These are phyloP conservation scores for Centropus bengalensis DNA, from an alignment of 2,113 vertebrate species.

Conservation along the genomic window DNA sequence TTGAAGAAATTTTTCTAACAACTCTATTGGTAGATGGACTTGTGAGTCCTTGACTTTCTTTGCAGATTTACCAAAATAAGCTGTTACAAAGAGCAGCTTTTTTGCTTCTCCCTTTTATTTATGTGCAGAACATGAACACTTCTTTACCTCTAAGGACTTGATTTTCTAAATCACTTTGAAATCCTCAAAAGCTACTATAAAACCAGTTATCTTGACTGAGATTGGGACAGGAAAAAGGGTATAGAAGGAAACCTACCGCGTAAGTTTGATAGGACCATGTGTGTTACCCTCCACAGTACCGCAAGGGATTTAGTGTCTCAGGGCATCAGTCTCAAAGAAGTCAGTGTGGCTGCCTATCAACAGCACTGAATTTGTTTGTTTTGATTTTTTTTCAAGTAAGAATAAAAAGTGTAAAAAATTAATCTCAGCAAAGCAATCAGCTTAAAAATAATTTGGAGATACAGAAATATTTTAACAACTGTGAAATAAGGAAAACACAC, in stretches of 20 bases:
- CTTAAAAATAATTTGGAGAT: conserved; percentile 14
- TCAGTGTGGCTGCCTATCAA: not conserved
- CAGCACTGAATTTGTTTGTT: not conserved
- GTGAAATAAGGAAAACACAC: not conserved
- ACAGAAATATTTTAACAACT: conserved; percentile 45
- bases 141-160: conserved; percentile 30
- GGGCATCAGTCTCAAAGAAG: not conserved
- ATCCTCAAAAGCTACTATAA: conserved; percentile 49
- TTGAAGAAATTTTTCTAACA: not conserved
- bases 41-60: not conserved
- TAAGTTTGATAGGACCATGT: conserved; percentile 20
- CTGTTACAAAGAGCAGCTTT: conserved; percentile 37
- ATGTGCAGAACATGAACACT: not conserved
- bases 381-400: not conserved
- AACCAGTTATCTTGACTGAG: conserved; percentile 31
- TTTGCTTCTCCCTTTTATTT: conserved; percentile 22
- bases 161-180: conserved; percentile 60
- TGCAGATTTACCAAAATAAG: conserved; percentile 5
- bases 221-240: not conserved
- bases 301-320: not conserved
- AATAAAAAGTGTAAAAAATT: not conserved
- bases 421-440: not conserved
- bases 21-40: not conserved
- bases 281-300: not conserved
- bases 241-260: not conserved